A percentile compares a stretch with the other conserved stretches of the same genome.
These are phyloP conservation scores for Vombatus ursinus DNA, from an alignment of 2,113 vertebrate genomes.

Conservation along the genomic window DNA sequence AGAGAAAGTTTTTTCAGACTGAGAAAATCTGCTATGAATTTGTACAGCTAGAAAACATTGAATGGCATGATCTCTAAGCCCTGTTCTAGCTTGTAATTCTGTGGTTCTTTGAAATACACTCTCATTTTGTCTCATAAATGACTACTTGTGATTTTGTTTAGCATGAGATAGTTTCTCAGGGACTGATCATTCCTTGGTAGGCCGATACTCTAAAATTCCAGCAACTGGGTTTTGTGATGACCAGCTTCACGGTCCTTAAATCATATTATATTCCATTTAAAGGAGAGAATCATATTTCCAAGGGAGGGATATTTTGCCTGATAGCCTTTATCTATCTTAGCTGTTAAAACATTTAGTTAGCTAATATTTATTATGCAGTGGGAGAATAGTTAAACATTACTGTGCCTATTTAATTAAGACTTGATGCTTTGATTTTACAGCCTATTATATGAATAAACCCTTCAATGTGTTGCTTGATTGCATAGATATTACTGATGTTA, in stretches of 20 bases:
- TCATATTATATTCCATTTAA: not conserved
- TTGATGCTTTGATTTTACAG: constrained; percentile 53
- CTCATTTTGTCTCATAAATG: constrained; percentile 3
- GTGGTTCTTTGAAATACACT: not conserved
- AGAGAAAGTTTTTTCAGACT: not conserved
- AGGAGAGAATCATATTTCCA: not conserved
- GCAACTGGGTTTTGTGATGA: not conserved
- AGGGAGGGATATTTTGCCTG: not conserved
- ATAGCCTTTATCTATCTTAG: not conserved
- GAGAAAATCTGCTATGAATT: not conserved
- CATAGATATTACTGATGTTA: constrained; percentile 9
- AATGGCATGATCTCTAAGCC: not conserved
- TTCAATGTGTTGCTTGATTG: constrained; percentile 3
- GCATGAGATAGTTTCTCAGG: not conserved
- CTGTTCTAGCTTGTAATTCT: not conserved
- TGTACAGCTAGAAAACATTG: not conserved
- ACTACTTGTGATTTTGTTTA: constrained; percentile 11
- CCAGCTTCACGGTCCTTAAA: constrained; percentile 8
- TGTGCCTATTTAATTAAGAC: constrained; percentile 56
- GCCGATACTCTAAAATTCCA: constrained; percentile 19
- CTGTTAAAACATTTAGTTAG: constrained; percentile 20
- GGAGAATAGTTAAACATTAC: constrained; percentile 40
- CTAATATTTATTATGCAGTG: constrained; percentile 38
- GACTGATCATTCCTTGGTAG: constrained; percentile 8
- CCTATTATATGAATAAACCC: constrained; percentile 54